These are phyloP conservation scores for Drosophila robusta DNA, from an alignment of 2,888 invertebrate genomes.

Conservation along the genomic window DNA sequence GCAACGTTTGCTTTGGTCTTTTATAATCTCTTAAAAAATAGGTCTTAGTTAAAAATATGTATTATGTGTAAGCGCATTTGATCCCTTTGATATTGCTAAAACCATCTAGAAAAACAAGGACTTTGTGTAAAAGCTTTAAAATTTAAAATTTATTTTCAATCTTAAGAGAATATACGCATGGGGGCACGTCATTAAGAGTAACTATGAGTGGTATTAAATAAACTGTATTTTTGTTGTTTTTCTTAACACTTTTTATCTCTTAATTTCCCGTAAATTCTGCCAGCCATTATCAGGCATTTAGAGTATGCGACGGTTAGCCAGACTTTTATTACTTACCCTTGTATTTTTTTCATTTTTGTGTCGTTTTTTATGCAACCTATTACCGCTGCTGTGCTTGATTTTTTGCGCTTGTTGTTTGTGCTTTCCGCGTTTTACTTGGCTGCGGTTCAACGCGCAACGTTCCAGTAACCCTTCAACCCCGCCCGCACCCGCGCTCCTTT, in stretches of 20 bases:
- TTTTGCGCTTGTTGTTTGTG: constrained; percentile 64
- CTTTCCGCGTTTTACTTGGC: constrained; percentile 69
- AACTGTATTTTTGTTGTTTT: background rate
- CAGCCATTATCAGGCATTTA: constrained; percentile 18
- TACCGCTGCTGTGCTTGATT: constrained; percentile 65
- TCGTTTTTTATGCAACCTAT: constrained; percentile 43
- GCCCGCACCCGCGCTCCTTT: background rate
- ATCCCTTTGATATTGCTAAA: too few species aligned
- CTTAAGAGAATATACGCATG: too few species aligned
- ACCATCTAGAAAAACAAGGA: too few species aligned
- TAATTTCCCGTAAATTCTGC: constrained; percentile 6
- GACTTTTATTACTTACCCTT: constrained; percentile 39
- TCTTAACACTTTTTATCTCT: background rate
- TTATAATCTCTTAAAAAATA: too few species aligned
- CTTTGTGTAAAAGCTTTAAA: too few species aligned
- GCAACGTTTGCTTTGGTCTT: too few species aligned
- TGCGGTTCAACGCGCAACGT: constrained; percentile 74
- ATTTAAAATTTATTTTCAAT: too few species aligned
- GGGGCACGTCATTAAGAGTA: background rate
- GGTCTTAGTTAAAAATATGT: too few species aligned
- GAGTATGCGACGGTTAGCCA: constrained; percentile 38
- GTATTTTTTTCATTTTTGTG: constrained; percentile 11
- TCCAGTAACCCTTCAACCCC: background rate
- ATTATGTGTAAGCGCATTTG: too few species aligned
- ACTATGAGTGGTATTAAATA: background rate